These are phyloP conservation scores for Gadus macrocephalus DNA, from an alignment of 2,113 vertebrate species.

Conservation along the genomic window DNA sequence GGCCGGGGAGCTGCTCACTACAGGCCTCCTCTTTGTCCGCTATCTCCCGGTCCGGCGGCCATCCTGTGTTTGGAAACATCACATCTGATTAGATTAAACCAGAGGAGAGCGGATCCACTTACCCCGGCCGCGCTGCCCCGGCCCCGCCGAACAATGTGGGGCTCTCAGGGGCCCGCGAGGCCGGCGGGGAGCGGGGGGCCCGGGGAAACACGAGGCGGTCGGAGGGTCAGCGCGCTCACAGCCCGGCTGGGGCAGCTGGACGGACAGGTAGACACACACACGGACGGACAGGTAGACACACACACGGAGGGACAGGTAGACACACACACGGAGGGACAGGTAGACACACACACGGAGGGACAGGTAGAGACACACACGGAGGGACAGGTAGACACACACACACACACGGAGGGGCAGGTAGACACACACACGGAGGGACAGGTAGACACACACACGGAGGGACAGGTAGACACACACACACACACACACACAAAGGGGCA, in stretches of 20 bases:
- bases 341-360: background rate
- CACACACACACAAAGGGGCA: background rate
- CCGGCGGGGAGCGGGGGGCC: constrained; percentile 55
- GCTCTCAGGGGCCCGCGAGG: constrained; percentile 61
- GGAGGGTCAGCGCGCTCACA: constrained; percentile 57
- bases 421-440: background rate
- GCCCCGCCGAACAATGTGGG: constrained; percentile 57
- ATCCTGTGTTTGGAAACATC: constrained; percentile 65
- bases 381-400: background rate
- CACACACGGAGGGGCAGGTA: background rate
- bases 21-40: constrained; percentile 52
- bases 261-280: constrained; percentile 48
- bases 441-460: background rate
- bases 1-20: constrained; percentile 50
- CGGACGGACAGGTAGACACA: background rate
- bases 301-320: background rate
- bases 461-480: background rate
- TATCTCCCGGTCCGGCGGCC: constrained; percentile 45
- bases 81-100: constrained; percentile 61
- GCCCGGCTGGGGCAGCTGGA: constrained; percentile 55
- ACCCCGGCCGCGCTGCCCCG: constrained; percentile 48
- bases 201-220: constrained; percentile 64
- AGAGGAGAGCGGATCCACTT: constrained; percentile 54
- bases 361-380: background rate
- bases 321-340: background rate